Conservation (phyloP, 2,888 invertebrate genomes). For the Esperia sulphurella region DNA sequence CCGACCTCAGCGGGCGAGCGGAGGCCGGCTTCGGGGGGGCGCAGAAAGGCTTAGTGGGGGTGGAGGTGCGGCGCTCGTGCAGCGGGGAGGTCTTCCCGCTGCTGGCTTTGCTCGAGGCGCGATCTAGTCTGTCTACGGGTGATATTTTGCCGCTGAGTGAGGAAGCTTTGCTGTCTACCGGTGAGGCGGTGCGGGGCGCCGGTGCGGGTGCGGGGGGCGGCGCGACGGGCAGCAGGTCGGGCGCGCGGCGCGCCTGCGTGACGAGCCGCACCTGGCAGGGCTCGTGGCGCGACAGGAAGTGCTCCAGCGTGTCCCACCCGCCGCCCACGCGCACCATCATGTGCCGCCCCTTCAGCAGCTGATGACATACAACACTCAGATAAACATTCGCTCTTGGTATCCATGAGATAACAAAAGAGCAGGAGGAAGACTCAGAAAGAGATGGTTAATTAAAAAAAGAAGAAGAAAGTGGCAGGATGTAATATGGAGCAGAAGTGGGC, state of each 20-base stretch:
- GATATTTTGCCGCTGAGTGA: constrained; percentile 78
- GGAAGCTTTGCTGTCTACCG: constrained; percentile 78
- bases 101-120: constrained; percentile 15
- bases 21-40: constrained; percentile 12
- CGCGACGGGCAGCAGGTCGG: constrained; percentile 48
- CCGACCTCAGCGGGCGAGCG: constrained; percentile 28
- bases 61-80: constrained; percentile 9
- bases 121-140: constrained; percentile 21
- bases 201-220: constrained; percentile 13
- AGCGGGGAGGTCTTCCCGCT: constrained; percentile 22
- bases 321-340: constrained; percentile 98
- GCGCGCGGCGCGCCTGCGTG: constrained; percentile 56
- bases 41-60: constrained; percentile 21
- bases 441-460: too few relatives aligned
- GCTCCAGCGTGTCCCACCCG: constrained; percentile 96
- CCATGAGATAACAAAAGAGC: too few relatives aligned
- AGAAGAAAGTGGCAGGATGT: too few relatives aligned
- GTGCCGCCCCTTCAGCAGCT: constrained; percentile 94
- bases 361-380: constrained; percentile 44
- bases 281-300: constrained; percentile 93
- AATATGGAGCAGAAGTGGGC: too few relatives aligned
- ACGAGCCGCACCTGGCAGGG: constrained; percentile 87
- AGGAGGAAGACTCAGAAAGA: too few relatives aligned
- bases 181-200: constrained; percentile 19
- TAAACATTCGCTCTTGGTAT: too few relatives aligned